A percentile compares a stretch with the other conserved stretches of the same genome.
phyloP scores from a whole-genome alignment of 1,140 invertebrate species.

The Penaeus indicus region DNA sequence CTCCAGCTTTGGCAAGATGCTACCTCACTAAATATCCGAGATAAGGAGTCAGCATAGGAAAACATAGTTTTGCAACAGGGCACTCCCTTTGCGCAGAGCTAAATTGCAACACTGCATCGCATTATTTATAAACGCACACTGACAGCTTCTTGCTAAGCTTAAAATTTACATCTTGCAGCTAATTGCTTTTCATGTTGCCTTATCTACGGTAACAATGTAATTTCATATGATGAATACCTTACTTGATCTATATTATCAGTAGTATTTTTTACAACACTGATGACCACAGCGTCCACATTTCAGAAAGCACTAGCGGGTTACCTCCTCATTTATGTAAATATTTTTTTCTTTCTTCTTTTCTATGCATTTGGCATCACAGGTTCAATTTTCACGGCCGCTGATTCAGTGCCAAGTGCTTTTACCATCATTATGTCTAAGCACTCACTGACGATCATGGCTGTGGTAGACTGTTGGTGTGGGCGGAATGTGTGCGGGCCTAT shows the following conservation, averaged over 20 bases:
- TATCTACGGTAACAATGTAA: too few relatives aligned
- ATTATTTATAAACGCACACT: conserved; percentile 20
- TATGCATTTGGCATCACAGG: conserved; percentile 39
- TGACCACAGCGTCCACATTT: conserved; percentile 21
- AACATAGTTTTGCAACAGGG: conserved; percentile 9
- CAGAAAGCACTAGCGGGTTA: conserved; percentile 43
- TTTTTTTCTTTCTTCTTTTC: not conserved
- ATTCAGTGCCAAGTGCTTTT: not conserved
- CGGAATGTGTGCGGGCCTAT: conserved; percentile 61
- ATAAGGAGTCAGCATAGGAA: conserved; percentile 12
- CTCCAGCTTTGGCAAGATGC: conserved; percentile 8
- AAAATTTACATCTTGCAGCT: not conserved
- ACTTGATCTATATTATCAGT: not conserved
- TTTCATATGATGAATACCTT: too few relatives aligned
- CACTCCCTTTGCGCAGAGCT: not conserved
- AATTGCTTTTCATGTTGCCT: too few relatives aligned
- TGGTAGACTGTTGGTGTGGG: conserved; percentile 56
- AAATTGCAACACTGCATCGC: not conserved
- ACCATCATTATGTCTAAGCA: not conserved
- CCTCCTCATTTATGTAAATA: not conserved
- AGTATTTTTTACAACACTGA: conserved; percentile 4
- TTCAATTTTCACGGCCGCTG: conserved; percentile 29
- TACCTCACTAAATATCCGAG: not conserved
- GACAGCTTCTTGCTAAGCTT: conserved; percentile 16
- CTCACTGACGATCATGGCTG: conserved; percentile 26